Evolutionary conservation across 2,113 vertebrate genomes (phyloP).

Genomic region (Menidia beryllina): DNA sequence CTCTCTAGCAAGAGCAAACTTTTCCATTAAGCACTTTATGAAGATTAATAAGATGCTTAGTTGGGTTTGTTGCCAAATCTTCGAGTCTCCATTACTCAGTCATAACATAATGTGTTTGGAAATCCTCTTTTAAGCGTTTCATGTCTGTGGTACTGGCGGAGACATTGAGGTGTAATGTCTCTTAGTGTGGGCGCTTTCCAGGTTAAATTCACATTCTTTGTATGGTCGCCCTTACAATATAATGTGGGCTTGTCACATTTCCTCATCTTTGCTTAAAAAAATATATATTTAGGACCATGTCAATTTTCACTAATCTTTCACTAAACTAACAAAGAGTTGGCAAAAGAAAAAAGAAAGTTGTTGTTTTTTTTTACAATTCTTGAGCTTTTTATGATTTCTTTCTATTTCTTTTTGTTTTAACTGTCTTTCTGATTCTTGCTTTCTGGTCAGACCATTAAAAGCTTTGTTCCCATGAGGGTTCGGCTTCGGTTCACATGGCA

Average conservation of each 20-base stretch:
- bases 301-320: too few relatives aligned
- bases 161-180: not conserved
- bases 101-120: not conserved
- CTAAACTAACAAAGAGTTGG: too few relatives aligned
- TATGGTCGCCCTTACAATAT: not conserved
- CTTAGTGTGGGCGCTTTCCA: not conserved
- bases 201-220: not conserved
- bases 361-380: too few relatives aligned
- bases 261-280: not conserved
- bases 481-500: not conserved
- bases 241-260: not conserved
- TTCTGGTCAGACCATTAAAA: too few relatives aligned
- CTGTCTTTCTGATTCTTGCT: not conserved
- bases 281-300: not conserved
- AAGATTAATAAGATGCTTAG: slow-evolving; percentile 3
- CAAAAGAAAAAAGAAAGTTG: too few relatives aligned
- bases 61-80: slow-evolving; percentile 12
- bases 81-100: not conserved
- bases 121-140: not conserved
- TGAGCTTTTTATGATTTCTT: too few relatives aligned
- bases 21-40: slow-evolving; percentile 48
- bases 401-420: not conserved
- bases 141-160: not conserved
- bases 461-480: too few relatives aligned
- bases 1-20: slow-evolving; percentile 28